Conservation (phyloP, 2,113 vertebrate genomes). For the Pao palembangensis region DNA sequence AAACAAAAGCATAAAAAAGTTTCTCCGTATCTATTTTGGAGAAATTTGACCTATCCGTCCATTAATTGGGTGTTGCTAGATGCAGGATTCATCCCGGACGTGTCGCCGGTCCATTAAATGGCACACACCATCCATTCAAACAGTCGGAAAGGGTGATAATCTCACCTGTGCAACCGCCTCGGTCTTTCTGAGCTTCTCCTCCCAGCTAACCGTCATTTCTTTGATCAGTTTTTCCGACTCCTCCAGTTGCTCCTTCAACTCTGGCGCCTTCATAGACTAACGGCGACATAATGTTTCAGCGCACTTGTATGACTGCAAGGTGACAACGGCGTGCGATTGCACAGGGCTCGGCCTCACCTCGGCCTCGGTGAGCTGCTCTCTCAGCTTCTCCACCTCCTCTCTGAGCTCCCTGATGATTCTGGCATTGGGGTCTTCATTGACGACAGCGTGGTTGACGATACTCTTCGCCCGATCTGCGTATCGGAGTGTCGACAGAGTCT, state of each 20-base stretch:
- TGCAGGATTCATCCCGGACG: too few relatives aligned
- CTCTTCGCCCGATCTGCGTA: conserved; percentile 93
- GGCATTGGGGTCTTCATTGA: conserved; percentile 95
- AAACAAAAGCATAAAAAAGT: too few relatives aligned
- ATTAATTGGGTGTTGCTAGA: too few relatives aligned
- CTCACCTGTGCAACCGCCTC: conserved; percentile 84
- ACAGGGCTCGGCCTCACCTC: conserved; percentile 70
- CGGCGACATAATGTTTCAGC: not conserved
- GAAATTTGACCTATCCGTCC: too few relatives aligned
- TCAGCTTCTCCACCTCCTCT: conserved; percentile 93
- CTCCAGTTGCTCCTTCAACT: conserved; percentile 76
- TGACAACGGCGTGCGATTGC: not conserved
- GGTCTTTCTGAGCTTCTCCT: conserved; percentile 91
- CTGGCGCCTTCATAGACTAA: conserved; percentile 67
- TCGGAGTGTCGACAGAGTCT: conserved; percentile 89
- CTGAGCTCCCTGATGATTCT: conserved; percentile 92
- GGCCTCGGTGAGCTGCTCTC: conserved; percentile 88
- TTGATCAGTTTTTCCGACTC: conserved; percentile 96
- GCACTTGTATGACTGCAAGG: not conserved
- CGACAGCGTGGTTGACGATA: conserved; percentile 92
- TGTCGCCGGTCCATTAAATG: too few relatives aligned
- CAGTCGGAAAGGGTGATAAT: not conserved
- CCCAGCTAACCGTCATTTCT: conserved; percentile 97
- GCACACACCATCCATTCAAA: too few relatives aligned
- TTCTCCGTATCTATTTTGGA: too few relatives aligned